Evolutionary conservation across 92 coral and sea anemone genomes (phyloP).

Genomic region (Epizoanthus rinbou): DNA sequence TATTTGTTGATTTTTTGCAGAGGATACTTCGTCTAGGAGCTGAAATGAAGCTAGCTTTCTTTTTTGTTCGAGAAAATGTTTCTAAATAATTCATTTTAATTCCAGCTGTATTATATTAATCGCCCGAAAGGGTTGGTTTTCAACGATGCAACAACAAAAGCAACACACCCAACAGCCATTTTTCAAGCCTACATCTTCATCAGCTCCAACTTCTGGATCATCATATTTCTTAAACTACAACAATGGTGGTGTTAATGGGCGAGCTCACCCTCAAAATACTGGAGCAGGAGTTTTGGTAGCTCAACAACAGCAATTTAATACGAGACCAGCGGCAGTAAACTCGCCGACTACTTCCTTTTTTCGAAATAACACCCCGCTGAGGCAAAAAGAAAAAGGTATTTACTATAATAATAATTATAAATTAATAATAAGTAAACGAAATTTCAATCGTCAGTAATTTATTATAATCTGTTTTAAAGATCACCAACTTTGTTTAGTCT

Average conservation of each 20-base stretch:
- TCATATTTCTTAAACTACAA: constrained; percentile 83
- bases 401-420: no score
- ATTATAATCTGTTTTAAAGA: no score
- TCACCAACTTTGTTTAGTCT: no score
- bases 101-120: neutral
- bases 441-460: no score
- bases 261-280: constrained; percentile 51
- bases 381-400: constrained; percentile 94
- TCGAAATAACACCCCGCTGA: constrained; percentile 77
- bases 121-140: neutral
- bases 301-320: constrained; percentile 71
- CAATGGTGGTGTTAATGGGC: constrained; percentile 54
- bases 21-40: neutral
- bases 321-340: constrained; percentile 56
- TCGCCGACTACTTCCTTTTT: constrained; percentile 66
- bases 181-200: constrained; percentile 83
- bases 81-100: neutral
- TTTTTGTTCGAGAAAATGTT: neutral
- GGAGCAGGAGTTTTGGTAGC: constrained; percentile 39
- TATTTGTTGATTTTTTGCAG: neutral
- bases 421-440: no score
- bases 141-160: constrained; percentile 61
- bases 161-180: constrained; percentile 90
- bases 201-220: constrained; percentile 54
- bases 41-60: neutral